These are phyloP conservation scores for Serrognathus titanus DNA, from an alignment of 2,888 invertebrate genomes.

Conservation along the genomic window DNA sequence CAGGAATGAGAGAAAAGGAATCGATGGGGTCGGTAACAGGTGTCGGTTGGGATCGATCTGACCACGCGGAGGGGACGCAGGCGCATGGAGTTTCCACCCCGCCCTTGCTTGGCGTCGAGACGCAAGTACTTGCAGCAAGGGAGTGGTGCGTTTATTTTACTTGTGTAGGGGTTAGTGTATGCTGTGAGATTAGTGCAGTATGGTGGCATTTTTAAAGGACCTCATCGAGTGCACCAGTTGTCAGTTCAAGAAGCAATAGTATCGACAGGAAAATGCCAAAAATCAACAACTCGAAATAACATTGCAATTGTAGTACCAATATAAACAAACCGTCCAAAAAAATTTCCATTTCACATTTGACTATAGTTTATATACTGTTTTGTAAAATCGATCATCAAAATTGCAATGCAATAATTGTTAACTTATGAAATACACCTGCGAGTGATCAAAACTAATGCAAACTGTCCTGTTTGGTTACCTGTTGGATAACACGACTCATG, in stretches of 20 bases:
- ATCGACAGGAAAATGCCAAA: too few relatives aligned
- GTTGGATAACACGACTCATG: constrained; percentile 42
- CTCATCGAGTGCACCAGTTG: not conserved
- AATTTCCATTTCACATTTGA: not conserved
- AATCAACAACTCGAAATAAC: too few relatives aligned
- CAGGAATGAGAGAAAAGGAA: constrained; percentile 27
- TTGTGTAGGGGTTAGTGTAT: constrained; percentile 21
- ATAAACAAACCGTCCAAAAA: constrained; percentile 10
- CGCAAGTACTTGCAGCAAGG: constrained; percentile 44
- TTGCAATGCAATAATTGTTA: constrained; percentile 5
- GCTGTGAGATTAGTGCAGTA: not conserved
- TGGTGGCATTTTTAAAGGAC: not conserved
- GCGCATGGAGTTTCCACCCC: constrained; percentile 37
- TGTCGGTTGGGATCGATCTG: constrained; percentile 47
- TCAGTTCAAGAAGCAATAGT: too few relatives aligned
- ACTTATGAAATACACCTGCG: not conserved
- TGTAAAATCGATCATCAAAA: constrained; percentile 24
- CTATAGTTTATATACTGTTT: too few relatives aligned
- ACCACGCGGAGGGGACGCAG: constrained; percentile 36
- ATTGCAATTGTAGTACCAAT: constrained; percentile 4
- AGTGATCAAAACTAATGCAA: constrained; percentile 12
- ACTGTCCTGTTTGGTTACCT: constrained; percentile 44
- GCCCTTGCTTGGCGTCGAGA: constrained; percentile 40
- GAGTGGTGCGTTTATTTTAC: constrained; percentile 41
- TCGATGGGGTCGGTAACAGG: constrained; percentile 45